Evolutionary conservation across 2,113 vertebrate species (phyloP).

Genomic region (Monopterus albus): DNA sequence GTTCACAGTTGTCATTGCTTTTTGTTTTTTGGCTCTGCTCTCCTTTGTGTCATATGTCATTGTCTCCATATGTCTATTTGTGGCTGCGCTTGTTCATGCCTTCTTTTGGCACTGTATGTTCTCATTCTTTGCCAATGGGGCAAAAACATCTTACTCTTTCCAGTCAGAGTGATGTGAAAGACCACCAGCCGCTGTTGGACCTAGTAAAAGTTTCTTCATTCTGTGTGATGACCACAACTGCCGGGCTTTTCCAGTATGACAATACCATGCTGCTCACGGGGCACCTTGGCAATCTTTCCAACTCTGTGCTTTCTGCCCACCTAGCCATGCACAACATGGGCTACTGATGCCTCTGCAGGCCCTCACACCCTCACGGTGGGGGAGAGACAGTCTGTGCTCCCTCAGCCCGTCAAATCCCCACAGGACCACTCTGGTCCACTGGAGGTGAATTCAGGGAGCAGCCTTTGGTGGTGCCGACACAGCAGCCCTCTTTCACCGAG

Average conservation of each 20-base stretch:
- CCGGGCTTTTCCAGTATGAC: background rate
- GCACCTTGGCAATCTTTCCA: slow-evolving; percentile 30
- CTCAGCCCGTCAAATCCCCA: slow-evolving; percentile 69
- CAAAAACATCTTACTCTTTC: slow-evolving; percentile 32
- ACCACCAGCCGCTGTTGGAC: slow-evolving; percentile 33
- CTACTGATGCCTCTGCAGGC: slow-evolving; percentile 57
- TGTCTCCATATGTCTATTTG: slow-evolving; percentile 54
- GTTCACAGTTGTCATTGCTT: slow-evolving; percentile 68
- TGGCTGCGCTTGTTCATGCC: slow-evolving; percentile 15
- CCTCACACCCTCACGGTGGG: slow-evolving; percentile 49
- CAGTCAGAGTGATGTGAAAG: slow-evolving; percentile 46
- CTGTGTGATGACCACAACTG: background rate
- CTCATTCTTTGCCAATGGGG: slow-evolving; percentile 7
- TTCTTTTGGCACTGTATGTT: slow-evolving; percentile 44
- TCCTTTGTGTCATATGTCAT: slow-evolving; percentile 47
- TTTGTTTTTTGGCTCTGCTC: slow-evolving; percentile 36
- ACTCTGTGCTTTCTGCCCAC: slow-evolving; percentile 29
- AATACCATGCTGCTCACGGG: background rate
- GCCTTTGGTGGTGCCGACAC: slow-evolving; percentile 76
- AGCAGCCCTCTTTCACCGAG: slow-evolving; percentile 61
- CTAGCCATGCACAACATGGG: slow-evolving; percentile 54
- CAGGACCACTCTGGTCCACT: slow-evolving; percentile 69
- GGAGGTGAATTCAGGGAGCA: slow-evolving; percentile 70
- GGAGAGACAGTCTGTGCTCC: slow-evolving; percentile 60
- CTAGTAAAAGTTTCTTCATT: background rate